Evolutionary conservation across 2,888 invertebrate genomes (phyloP).

Genomic region (Atethmia centrago): DNA sequence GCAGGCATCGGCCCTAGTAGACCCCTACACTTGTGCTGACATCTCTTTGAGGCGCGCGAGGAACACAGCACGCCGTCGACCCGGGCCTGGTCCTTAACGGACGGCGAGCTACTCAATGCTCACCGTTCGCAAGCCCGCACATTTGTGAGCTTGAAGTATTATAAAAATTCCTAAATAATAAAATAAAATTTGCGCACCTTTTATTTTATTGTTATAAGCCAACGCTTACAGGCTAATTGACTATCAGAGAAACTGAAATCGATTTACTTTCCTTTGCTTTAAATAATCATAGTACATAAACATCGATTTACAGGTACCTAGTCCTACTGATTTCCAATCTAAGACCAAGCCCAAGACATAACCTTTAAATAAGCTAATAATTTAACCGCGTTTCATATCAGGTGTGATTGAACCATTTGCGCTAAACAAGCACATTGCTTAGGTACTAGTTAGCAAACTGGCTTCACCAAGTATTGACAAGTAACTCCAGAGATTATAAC

Average conservation of each 20-base stretch:
- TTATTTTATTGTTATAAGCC: background rate
- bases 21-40: too few species aligned
- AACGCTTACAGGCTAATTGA: background rate
- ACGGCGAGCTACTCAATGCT: too few species aligned
- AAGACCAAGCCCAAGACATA: slow-evolving; percentile 21
- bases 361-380: slow-evolving; percentile 26
- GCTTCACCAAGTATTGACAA: slow-evolving; percentile 49
- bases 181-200: background rate
- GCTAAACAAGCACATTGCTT: slow-evolving; percentile 44
- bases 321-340: background rate
- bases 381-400: slow-evolving; percentile 48
- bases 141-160: too few species aligned
- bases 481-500: slow-evolving; percentile 43
- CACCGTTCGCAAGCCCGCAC: too few species aligned
- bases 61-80: too few species aligned
- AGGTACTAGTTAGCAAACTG: slow-evolving; percentile 46
- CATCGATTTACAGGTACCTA: background rate
- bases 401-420: slow-evolving; percentile 52
- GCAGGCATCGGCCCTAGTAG: too few species aligned
- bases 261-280: slow-evolving; percentile 9
- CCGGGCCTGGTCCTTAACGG: too few species aligned
- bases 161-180: too few species aligned
- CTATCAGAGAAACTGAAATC: slow-evolving; percentile 10
- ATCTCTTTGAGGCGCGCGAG: too few species aligned
- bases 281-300: slow-evolving; percentile 21